Base-by-base conservation (phyloP, 23 tunicate genomes). In the Halocynthia aurantium region DNA sequence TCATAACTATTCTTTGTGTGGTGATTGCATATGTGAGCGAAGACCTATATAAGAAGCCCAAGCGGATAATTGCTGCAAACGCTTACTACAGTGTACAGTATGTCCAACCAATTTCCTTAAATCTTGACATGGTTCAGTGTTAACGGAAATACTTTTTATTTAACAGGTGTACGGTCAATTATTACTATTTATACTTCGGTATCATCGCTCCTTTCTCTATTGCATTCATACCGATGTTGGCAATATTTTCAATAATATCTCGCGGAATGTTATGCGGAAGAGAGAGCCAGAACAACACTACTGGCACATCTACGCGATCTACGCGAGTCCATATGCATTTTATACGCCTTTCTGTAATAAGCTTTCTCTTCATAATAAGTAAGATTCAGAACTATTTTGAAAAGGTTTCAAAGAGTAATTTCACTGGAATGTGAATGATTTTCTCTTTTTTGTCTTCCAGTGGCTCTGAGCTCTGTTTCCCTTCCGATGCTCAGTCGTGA, bases 261-360 rank as follows among this genome's bases (percentile, higher is more conserved):
- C 62, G 62, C 22, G 91, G 91, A 53, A 52, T 65, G 0, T 12
- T 74, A 12, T 50, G 55, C 17, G 75, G 53, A 7, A 75, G 53
- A 15, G 17, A 65, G 13, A 50, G 57, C 5, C 21, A 51, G 15
- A 72, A 69, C 8, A 61, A 31, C 44, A 31, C 44, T 40, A 65
- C 31, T 65, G 70, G 49, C 22, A 15, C 22, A 65, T 10, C 31
- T 49, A 10, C 22, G 70, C 19, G 31, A 9, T 15, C 15, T 40
- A 65, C n/a, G 70, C 5, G 80, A n/a, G 81, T 86, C 22, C 73
- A 80, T 54, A 63, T 57, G 51, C 91, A 86, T 58, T 68, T 86
- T 44, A 80, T 74, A 11, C 73, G 75, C 49, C 60, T 86, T 17
- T 72, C 91, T 44, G 50, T 80, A 7, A 86, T 86, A 21, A 73